These are phyloP conservation scores for Diceros bicornis DNA, from an alignment of 2,797 vertebrate species.

Conservation along the genomic window DNA sequence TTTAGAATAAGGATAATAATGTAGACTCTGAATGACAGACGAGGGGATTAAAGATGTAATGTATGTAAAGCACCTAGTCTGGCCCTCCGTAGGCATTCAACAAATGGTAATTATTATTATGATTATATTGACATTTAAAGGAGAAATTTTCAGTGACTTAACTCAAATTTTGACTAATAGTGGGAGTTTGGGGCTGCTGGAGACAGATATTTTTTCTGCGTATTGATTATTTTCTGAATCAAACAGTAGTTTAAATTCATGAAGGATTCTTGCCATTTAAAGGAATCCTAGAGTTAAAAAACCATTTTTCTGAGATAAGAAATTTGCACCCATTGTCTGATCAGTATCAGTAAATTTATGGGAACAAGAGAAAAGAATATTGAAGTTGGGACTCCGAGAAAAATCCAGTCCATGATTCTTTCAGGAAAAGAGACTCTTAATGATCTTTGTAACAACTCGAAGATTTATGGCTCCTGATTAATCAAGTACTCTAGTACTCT, in stretches of 20 bases:
- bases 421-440: background rate
- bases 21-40: slow-evolving; percentile 71
- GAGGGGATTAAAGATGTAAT: slow-evolving; percentile 82
- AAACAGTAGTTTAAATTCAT: slow-evolving; percentile 52
- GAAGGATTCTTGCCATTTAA: slow-evolving; percentile 1
- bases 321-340: background rate
- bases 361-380: slow-evolving; percentile 32
- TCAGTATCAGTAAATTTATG: background rate
- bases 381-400: background rate
- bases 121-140: slow-evolving; percentile 73
- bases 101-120: slow-evolving; percentile 81
- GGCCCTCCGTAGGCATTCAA: slow-evolving; percentile 72
- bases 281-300: slow-evolving; percentile 18
- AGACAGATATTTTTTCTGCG: slow-evolving; percentile 31
- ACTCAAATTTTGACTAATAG: slow-evolving; percentile 62
- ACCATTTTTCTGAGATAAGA: slow-evolving; percentile 18
- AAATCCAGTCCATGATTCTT: slow-evolving; percentile 18
- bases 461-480: background rate
- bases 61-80: slow-evolving; percentile 79
- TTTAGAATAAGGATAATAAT: slow-evolving; percentile 82
- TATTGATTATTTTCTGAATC: slow-evolving; percentile 68
- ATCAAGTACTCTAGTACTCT: background rate
- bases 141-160: slow-evolving; percentile 61
- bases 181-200: background rate
- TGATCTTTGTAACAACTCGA: background rate